Base-by-base conservation (phyloP, 2,888 invertebrate species). In the Hypomecis punctinalis region DNA sequence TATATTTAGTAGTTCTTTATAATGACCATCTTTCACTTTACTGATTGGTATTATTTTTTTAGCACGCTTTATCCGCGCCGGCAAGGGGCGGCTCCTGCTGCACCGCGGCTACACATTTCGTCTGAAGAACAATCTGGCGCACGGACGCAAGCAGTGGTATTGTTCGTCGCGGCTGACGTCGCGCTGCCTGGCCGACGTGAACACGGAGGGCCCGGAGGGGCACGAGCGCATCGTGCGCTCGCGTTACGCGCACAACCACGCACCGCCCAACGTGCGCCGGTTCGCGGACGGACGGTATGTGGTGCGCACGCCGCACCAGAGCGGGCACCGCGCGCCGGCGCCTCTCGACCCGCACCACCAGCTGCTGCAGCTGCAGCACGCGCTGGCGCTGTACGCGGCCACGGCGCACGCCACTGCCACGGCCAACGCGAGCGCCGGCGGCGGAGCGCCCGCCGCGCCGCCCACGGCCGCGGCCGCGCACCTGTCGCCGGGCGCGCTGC, bases 131-230 rank as follows among this genome's bases (percentile, higher is more conserved):
- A 91, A 92, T 72, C 76, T 92, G 82, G 92, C 92, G n/a, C 92
- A 92, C 73, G 91, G 93, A 1, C 87, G 92, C 72, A 93, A 93
- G 83, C 92, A 93, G 75, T 93, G 92, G 93, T 92, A 93, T 77
- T 93, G 93, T 76, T 93, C 93, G 13, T 93, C 92, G 59, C 85
- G 93, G 45, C 83, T 92, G 59, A 93, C 92, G 10, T 92, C 93
- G 43, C 91, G 93, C 72, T 93, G 93, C 76, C 84, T 92, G 51
- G 91, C 92, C 67, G 91, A 93, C 73, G 93, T 93, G 23, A 92
- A 92, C 77, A 93, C 93, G 36, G 93, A 92, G 74, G 92, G 92
- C 0, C 91, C 92, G n/a, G 92, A 92, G 74, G 93, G 92, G 0
- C 91, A 89, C 76, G 92, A 92, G 80, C 92, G 92, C 71, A 91